Base-by-base conservation (phyloP, 2,888 invertebrate genomes). In the Cynaeus angustus region DNA sequence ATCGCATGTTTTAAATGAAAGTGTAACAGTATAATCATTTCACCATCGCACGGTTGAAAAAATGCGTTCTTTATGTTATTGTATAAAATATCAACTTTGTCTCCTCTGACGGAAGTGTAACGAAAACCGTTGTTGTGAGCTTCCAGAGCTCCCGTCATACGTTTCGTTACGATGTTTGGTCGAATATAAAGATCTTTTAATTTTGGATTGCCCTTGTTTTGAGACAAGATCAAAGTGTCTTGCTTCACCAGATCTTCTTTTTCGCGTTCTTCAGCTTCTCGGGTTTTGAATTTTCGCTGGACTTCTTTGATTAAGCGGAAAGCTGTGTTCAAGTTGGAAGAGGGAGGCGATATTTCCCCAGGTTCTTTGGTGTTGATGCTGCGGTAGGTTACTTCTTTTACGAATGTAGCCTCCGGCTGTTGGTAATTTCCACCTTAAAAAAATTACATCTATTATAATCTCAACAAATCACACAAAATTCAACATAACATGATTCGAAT, bases 21-120 rank as follows among this genome's bases (percentile, higher is more conserved):
- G 88, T 99, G 99, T 68, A 99, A 88, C 21, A 99, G 87, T 82
- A 99, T 99, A 68, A 99, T 85, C 98, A 99, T 99, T 88, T 99
- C 99, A 72, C 97, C 96, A 83, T 99, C 99, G 82, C 99, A 99
- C 0, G 98, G 98, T 87, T 98, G 98, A 87, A 99, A 99, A 88
- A 99, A 97, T 6, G 99, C 98, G 84, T 99, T 97, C 84, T 98
- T 98, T 77, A 99, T 99, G 86, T 99, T 99, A 87, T 99, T 99
- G 86, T 99, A 99, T 59, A 99, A 87, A 79, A 99, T 99, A 82
- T 99, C 99, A 5, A 99, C 98, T 89, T 99, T 99, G 83, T 99
- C 99, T 3, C 99, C 99, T 79, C 99, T 91, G n/a, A 99, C 96
- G 0, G 99, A 99, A 0, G 98, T 99, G 83, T 99, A 99, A 10